Base-by-base conservation (phyloP, 2,888 invertebrate species). In the Oxytorus armatus region DNA sequence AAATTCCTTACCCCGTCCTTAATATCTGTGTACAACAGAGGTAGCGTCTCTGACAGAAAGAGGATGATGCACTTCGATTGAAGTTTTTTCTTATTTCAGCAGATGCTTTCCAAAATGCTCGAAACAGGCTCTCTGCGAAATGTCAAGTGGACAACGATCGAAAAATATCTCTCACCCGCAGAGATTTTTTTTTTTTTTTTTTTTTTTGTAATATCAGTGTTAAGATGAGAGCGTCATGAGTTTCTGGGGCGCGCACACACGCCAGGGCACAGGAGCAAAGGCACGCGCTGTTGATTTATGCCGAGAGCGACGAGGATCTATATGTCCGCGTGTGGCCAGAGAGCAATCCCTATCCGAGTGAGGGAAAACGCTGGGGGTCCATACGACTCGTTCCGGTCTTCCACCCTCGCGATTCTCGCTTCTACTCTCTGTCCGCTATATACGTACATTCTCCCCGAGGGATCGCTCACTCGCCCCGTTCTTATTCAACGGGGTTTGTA, bases 401-500 rank as follows among this genome's bases (percentile, higher is more conserved):
- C 39, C 44, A 36, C 51, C 39, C 51, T 14, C 29, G 14, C 23
- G 55, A 42, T 47, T 57, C 55, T 25, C 23, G 33, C 21, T 21
- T 44, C 47, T 33, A 53, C 7, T 66, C 11, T 21, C 36, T 8
- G n/a, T 33, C 29, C 42, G 29, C 29, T 5, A 5, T 2, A 14
- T 39, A 36, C 39, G 14, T 39, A 36, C 39, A 53, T 76, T 57
- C 57, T 55, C 63, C 55, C 33, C 53, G 47, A 36, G 73, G 77
- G 55, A 72, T 72, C 16, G 63, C 63, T 69, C 57, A 69, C 55
- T 69, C n/a, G 55, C 14, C 5, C 77, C 65, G 68, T 81, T 82
- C 77, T 82, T 77, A 70, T 77, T 75, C 77, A 73, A 70, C 53
- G 73, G 74, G 47, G 51, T 80, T 70, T 69, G 79, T 77, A 77